phyloP scores from a whole-genome alignment of 2,797 vertebrate species.

The Rhynchonycteris naso region DNA sequence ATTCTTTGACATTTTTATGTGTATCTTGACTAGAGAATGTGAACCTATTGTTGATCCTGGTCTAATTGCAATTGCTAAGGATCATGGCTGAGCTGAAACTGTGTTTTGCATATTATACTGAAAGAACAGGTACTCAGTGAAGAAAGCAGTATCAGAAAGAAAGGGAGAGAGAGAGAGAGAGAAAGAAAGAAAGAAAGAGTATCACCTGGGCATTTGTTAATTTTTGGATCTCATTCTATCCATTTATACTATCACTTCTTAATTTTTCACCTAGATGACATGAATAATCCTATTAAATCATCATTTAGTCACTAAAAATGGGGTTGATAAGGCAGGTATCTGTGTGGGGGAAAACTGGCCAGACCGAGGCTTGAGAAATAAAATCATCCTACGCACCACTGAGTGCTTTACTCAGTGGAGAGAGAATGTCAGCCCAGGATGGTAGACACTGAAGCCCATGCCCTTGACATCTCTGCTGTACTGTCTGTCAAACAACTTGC shows the following conservation, averaged over 20 bases:
- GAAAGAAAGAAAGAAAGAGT: not conserved
- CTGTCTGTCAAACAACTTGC: not conserved
- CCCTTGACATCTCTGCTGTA: not conserved
- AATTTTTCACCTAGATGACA: not conserved
- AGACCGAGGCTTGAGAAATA: not conserved
- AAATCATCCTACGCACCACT: not conserved
- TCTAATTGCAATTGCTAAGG: not conserved
- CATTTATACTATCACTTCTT: not conserved
- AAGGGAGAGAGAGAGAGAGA: fast-evolving
- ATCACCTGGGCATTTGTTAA: not conserved
- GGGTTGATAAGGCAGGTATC: not conserved
- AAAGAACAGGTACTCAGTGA: too few species aligned
- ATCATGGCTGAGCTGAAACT: too few species aligned
- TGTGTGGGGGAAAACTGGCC: not conserved
- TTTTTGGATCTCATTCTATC: not conserved
- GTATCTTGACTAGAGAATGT: not conserved
- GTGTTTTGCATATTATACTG: not conserved
- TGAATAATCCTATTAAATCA: not conserved
- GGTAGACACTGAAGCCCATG: not conserved
- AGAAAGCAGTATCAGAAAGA: not conserved
- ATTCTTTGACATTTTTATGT: slow-evolving; percentile 25
- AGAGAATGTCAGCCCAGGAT: not conserved
- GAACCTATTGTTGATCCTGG: not conserved
- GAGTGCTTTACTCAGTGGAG: fast-evolving
- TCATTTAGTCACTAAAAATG: not conserved